Conservation (phyloP, 1,140 invertebrate genomes). For the Pseudobourletiella spinata region DNA sequence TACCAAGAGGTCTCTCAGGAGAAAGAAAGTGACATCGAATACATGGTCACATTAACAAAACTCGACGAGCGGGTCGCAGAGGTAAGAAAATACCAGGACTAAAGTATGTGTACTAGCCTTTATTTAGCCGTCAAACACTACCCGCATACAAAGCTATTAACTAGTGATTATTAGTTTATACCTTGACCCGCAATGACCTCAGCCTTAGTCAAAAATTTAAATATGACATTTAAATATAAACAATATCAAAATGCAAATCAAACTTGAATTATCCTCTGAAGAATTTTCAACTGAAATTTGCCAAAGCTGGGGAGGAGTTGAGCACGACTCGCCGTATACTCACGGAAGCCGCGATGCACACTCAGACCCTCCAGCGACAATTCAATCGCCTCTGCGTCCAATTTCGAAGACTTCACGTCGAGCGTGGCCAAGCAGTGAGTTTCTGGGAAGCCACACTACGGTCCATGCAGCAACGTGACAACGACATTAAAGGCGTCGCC, state of each 20-base stretch:
- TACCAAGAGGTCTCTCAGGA: constrained; percentile 13
- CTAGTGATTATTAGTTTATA: too few relatives aligned
- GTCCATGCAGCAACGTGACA: constrained; percentile 22
- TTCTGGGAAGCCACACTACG: constrained; percentile 25
- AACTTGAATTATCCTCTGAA: background rate
- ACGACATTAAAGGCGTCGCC: constrained; percentile 17
- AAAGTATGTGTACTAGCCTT: too few relatives aligned
- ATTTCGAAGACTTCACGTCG: constrained; percentile 18
- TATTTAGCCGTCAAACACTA: too few relatives aligned
- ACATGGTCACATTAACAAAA: constrained; percentile 13
- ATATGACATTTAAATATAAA: too few relatives aligned
- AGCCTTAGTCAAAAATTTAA: too few relatives aligned
- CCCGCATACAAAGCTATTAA: too few relatives aligned
- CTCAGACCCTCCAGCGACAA: constrained; percentile 1
- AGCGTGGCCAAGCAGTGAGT: constrained; percentile 18
- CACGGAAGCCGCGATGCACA: background rate
- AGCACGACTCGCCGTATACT: background rate
- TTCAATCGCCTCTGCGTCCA: background rate
- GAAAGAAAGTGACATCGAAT: constrained; percentile 23
- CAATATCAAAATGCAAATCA: background rate
- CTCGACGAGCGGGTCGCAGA: constrained; percentile 17
- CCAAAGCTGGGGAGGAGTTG: background rate
- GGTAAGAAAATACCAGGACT: too few relatives aligned
- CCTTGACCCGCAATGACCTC: too few relatives aligned
- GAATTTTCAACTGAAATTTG: constrained; percentile 8